phyloP scores from a whole-genome alignment of 2,888 invertebrate species.

The Coecobrya sp. region DNA sequence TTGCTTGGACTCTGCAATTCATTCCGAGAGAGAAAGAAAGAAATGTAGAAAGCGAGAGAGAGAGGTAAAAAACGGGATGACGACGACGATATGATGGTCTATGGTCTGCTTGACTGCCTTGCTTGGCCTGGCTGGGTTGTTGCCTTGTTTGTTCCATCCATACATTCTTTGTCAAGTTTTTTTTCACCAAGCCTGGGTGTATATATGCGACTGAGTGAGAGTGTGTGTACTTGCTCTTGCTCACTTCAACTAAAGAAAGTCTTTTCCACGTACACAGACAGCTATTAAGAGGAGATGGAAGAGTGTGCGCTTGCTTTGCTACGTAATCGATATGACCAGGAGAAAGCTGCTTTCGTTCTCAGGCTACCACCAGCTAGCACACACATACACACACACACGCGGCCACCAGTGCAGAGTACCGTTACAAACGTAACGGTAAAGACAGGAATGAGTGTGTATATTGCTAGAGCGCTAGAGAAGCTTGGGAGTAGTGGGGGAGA shows the following conservation, averaged over 20 bases:
- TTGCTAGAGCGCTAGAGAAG: background rate
- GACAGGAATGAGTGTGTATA: background rate
- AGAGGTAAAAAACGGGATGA: constrained; percentile 57
- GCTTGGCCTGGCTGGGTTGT: constrained; percentile 47
- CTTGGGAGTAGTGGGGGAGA: background rate
- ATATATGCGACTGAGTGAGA: background rate
- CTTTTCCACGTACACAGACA: constrained; percentile 57
- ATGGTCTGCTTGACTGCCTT: constrained; percentile 80
- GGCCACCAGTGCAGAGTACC: constrained; percentile 7
- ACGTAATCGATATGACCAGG: constrained; percentile 86
- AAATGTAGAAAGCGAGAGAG: constrained; percentile 31
- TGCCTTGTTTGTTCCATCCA: constrained; percentile 58
- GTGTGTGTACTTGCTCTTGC: constrained; percentile 68
- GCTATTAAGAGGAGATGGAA: constrained; percentile 73
- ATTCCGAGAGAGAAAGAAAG: constrained; percentile 50
- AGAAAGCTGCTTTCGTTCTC: constrained; percentile 78
- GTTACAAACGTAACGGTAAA: background rate
- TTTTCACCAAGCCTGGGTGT: background rate
- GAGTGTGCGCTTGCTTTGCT: constrained; percentile 86
- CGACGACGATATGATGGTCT: constrained; percentile 30
- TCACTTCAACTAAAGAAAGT: constrained; percentile 66
- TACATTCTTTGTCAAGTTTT: constrained; percentile 60
- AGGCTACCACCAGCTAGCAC: constrained; percentile 8
- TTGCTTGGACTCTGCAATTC: constrained; percentile 46
- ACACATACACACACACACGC: background rate